These are phyloP conservation scores for Drosophila melanosoma DNA, from an alignment of 2,888 invertebrate genomes.

Conservation along the genomic window DNA sequence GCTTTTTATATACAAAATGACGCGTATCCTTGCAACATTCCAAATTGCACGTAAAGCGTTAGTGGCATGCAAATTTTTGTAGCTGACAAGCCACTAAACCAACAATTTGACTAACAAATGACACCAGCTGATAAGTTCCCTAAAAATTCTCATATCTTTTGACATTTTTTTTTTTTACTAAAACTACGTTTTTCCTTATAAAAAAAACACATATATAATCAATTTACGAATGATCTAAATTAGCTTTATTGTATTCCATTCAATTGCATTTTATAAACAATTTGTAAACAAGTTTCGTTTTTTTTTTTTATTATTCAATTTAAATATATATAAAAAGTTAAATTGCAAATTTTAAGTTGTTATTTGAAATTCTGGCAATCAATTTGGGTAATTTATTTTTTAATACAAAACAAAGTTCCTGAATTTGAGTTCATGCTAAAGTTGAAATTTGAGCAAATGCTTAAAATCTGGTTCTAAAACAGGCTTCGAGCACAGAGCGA, in stretches of 20 bases:
- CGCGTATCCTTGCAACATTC: constrained; percentile 12
- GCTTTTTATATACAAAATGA: constrained; percentile 21
- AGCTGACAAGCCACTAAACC: constrained; percentile 2
- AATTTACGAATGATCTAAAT: background rate
- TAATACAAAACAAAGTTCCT: constrained; percentile 2
- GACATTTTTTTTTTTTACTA: background rate
- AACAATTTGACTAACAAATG: background rate
- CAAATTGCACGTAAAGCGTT: constrained; percentile 4
- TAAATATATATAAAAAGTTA: background rate
- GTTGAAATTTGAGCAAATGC: constrained; percentile 6
- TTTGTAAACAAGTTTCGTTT: constrained; percentile 16
- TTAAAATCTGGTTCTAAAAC: constrained; percentile 31
- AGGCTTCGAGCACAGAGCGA: constrained; percentile 9
- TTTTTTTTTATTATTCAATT: background rate
- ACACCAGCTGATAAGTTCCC: background rate
- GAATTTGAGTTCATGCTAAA: background rate
- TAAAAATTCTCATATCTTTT: background rate
- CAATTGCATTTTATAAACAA: background rate
- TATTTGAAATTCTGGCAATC: background rate
- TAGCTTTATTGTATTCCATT: background rate
- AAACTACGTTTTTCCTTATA: background rate
- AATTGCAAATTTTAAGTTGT: background rate
- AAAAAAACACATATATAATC: background rate
- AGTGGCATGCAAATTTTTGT: background rate
- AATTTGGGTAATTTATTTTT: background rate